A percentile compares a stretch with the other conserved stretches of the same genome.
These are phyloP conservation scores for Hemiscyllium ocellatum DNA, from an alignment of 2,113 vertebrate species.

Conservation along the genomic window DNA sequence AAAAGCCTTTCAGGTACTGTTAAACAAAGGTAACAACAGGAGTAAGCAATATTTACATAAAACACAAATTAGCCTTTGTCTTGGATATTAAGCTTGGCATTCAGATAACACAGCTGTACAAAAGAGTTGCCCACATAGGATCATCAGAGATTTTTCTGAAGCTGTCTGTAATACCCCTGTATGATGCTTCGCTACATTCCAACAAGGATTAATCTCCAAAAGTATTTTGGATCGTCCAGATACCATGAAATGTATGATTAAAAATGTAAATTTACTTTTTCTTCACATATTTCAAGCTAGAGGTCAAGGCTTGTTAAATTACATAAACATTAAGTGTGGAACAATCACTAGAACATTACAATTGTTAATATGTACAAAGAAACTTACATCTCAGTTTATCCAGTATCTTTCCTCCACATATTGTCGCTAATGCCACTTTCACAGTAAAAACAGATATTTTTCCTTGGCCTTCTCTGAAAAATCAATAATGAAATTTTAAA, in stretches of 20 bases:
- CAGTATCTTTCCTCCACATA: conserved; percentile 96
- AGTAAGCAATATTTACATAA: too few species aligned
- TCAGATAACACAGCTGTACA: neutral
- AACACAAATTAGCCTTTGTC: neutral
- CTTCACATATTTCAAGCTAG: neutral
- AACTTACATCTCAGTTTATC: conserved; percentile 98
- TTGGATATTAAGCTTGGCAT: neutral
- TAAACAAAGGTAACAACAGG: neutral
- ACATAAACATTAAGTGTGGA: neutral
- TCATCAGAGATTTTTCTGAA: neutral
- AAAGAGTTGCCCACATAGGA: neutral
- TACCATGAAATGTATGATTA: neutral
- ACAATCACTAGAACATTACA: neutral
- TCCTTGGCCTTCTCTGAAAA: conserved; percentile 83
- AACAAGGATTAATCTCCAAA: neutral
- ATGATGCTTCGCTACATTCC: neutral
- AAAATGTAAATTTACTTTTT: neutral
- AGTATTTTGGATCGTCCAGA: neutral
- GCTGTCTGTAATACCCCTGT: neutral
- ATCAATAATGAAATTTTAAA: conserved; percentile 42
- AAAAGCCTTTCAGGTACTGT: neutral
- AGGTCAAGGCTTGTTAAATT: neutral
- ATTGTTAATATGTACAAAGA: neutral
- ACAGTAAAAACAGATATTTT: conserved; percentile 88
- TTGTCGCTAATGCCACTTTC: conserved; percentile 85